phyloP scores from a whole-genome alignment of 2,888 invertebrate species.

The Taphrorychus bicolor region DNA sequence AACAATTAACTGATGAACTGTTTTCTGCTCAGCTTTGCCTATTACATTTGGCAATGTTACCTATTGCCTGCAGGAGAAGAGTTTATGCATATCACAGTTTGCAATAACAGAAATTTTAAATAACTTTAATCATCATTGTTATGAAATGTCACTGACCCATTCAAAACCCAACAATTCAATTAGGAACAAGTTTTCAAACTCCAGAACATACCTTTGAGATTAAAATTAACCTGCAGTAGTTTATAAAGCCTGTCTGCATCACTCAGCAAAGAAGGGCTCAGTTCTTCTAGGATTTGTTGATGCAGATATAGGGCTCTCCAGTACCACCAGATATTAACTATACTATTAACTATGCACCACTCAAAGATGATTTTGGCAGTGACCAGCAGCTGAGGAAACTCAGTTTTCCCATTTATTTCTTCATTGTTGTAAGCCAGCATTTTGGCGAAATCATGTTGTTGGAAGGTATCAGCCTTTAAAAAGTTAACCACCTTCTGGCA shows the following conservation, averaged over 20 bases:
- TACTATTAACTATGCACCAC: conserved; percentile 51
- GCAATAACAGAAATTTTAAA: too few species aligned
- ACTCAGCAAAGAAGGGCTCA: conserved; percentile 71
- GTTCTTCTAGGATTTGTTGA: conserved; percentile 79
- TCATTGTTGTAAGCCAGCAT: conserved; percentile 69
- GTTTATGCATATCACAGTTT: too few species aligned
- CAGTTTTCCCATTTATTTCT: conserved; percentile 70
- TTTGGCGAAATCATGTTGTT: conserved; percentile 57
- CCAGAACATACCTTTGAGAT: conserved; percentile 51
- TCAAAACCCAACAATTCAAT: background rate
- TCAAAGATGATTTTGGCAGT: conserved; percentile 60
- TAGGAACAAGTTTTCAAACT: too few species aligned
- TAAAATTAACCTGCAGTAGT: conserved; percentile 49
- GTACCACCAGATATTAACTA: conserved; percentile 72
- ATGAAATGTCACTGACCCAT: too few species aligned
- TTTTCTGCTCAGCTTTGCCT: too few species aligned
- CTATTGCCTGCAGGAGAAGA: too few species aligned
- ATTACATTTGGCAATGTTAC: too few species aligned
- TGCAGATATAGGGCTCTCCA: conserved; percentile 76
- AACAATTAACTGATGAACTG: too few species aligned
- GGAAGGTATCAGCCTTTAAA: conserved; percentile 60
- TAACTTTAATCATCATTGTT: too few species aligned
- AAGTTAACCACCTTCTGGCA: conserved; percentile 59
- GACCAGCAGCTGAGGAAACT: conserved; percentile 62
- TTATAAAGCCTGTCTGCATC: conserved; percentile 62